Evolutionary conservation across 2,888 invertebrate genomes (phyloP).

Genomic region (Salticus scenicus): DNA sequence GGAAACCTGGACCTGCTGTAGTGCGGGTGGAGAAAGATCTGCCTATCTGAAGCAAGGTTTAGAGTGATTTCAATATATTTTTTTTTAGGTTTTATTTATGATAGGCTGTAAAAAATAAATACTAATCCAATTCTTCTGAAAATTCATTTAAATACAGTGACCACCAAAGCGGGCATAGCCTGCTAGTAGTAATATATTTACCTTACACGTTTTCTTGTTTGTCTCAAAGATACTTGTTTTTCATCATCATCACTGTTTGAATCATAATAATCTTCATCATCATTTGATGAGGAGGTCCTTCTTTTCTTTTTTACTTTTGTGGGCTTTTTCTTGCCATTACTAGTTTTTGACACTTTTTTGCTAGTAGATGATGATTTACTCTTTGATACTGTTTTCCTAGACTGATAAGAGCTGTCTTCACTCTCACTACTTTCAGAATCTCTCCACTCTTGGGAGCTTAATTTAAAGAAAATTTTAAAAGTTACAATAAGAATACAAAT

Average conservation of each 20-base stretch:
- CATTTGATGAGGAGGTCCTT: conserved; percentile 72
- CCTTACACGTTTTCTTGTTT: conserved; percentile 72
- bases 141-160: no score
- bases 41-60: no score
- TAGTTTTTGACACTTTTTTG: not conserved
- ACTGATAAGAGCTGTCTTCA: conserved; percentile 54
- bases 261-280: conserved; percentile 72
- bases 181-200: conserved; percentile 29
- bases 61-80: no score
- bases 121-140: no score
- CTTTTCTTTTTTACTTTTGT: conserved; percentile 44
- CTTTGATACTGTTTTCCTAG: not conserved
- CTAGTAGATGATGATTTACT: not conserved
- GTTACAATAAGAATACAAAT: not conserved
- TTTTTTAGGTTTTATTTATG: no score
- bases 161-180: no score
- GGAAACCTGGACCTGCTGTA: no score
- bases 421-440: conserved; percentile 73
- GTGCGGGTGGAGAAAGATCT: no score
- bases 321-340: conserved; percentile 35
- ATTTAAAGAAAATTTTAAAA: conserved; percentile 34
- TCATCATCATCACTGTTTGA: conserved; percentile 75
- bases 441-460: conserved; percentile 75
- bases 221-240: conserved; percentile 71
- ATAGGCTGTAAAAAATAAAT: no score